These are phyloP conservation scores for Callimorpha dominula DNA, from an alignment of 2,888 invertebrate genomes.

Conservation along the genomic window DNA sequence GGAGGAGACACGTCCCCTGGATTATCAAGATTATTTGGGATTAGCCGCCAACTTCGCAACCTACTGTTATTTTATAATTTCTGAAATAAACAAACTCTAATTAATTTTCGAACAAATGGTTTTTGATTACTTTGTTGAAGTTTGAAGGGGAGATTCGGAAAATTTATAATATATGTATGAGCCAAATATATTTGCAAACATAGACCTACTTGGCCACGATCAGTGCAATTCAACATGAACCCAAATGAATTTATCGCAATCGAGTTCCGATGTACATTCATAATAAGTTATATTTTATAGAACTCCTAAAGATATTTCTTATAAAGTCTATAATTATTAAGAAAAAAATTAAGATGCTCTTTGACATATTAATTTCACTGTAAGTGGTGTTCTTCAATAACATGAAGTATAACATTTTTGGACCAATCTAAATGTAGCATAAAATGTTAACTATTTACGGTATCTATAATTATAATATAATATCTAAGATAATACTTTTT, in stretches of 20 bases:
- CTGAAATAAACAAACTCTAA: slow-evolving; percentile 32
- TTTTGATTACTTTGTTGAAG: slow-evolving; percentile 33
- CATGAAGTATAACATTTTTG: background rate
- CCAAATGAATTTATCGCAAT: background rate
- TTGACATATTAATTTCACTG: background rate
- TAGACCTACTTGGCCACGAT: no score
- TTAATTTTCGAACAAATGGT: slow-evolving; percentile 27
- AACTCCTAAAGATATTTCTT: background rate
- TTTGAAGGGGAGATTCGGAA: slow-evolving; percentile 11
- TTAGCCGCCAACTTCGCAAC: slow-evolving; percentile 21
- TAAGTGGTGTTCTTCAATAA: background rate
- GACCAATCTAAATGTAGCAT: background rate
- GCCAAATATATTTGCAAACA: no score
- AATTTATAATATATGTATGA: background rate
- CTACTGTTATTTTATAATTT: slow-evolving; percentile 38
- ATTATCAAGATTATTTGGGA: slow-evolving; percentile 58
- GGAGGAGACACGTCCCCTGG: slow-evolving; percentile 51
- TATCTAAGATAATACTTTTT: no score
- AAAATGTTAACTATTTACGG: background rate
- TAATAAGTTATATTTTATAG: background rate
- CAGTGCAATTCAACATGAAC: background rate
- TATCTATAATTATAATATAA: background rate
- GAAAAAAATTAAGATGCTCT: background rate
- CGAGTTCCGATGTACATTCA: background rate
- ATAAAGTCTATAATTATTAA: background rate